phyloP scores from a whole-genome alignment of 2,888 invertebrate species.

The Euproctis similis region DNA sequence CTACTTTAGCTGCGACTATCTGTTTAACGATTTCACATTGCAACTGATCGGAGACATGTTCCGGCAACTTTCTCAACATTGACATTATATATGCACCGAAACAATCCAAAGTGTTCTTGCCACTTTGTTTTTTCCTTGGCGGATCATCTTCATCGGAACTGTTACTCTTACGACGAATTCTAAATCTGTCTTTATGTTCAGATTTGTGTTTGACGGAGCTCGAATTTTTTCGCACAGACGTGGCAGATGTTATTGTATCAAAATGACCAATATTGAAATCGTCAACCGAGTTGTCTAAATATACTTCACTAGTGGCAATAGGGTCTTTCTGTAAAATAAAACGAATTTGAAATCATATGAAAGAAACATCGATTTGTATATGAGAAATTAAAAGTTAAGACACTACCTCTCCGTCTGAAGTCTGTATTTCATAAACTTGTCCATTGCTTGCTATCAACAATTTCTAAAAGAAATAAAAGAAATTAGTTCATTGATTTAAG shows the following conservation, averaged over 20 bases:
- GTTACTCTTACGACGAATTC: not conserved
- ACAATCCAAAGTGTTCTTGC: constrained; percentile 22
- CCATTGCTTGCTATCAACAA: constrained; percentile 7
- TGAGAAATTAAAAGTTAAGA: too few species aligned
- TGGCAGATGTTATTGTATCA: not conserved
- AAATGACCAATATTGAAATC: not conserved
- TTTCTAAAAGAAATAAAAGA: not conserved
- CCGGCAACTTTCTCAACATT: constrained; percentile 33
- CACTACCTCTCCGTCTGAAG: constrained; percentile 7
- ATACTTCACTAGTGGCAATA: constrained; percentile 11
- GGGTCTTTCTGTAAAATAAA: constrained; percentile 14
- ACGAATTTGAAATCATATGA: not conserved
- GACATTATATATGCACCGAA: constrained; percentile 36
- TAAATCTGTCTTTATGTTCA: not conserved
- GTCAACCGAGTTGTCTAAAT: constrained; percentile 7
- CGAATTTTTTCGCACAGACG: not conserved
- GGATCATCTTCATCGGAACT: constrained; percentile 3
- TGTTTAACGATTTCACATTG: constrained; percentile 35
- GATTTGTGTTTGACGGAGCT: not conserved
- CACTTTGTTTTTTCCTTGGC: not conserved
- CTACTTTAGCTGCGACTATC: constrained; percentile 13
- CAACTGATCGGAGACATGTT: constrained; percentile 24
- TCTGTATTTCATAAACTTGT: constrained; percentile 10
- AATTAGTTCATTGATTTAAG: too few species aligned
- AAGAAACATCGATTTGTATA: too few species aligned